Base-by-base conservation (phyloP, 1,140 invertebrate species). In the Epicauta chinensis region DNA sequence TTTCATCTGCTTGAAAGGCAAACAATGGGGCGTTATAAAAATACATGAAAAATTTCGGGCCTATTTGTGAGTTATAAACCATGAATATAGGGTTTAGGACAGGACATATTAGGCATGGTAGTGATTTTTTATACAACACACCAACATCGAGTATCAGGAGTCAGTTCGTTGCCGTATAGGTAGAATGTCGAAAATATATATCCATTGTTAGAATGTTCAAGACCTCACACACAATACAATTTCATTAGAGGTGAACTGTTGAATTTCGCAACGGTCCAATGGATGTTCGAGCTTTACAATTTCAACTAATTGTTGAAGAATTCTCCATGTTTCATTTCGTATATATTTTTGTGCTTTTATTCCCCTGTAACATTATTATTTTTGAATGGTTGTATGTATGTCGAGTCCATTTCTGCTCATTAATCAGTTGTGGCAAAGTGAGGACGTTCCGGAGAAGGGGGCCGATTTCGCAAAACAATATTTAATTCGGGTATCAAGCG, bases 171-270 rank as follows among this genome's bases (percentile, higher is more conserved):
- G 35, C 16, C 14, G 3, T 34, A n/a, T n/a, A n/a, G n/a, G n/a
- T n/a, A n/a, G n/a, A n/a, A n/a, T n/a, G n/a, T n/a, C n/a, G n/a
- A n/a, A n/a, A n/a, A n/a, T n/a, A n/a, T n/a, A 11, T 34, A 11
- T 34, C 3, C 36, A 15, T 40, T 43, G 29, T 46, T 29, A 34
- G 39, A 17, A 32, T 49, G 32, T n/a, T n/a, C 36, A 46, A 42
- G 59, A 61, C 59, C 60, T 42, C 32, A 34, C 58, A 62, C 60
- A 60, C 60, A 62, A 62, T 59, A 62, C 51, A 50, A 46, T 56
- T 60, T 58, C 60, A 62, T 62, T 60, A 62, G 56, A 58, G 55
- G 40, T 47, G 39, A 40, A 53, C 52, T 62, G 60, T 60, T 50
- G 56, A 60, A 58, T 62, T 62, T 62, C 41, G 60, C 52, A 58